Conservation (phyloP, 2,113 vertebrate genomes). For the Sylvilagus bachmani region DNA sequence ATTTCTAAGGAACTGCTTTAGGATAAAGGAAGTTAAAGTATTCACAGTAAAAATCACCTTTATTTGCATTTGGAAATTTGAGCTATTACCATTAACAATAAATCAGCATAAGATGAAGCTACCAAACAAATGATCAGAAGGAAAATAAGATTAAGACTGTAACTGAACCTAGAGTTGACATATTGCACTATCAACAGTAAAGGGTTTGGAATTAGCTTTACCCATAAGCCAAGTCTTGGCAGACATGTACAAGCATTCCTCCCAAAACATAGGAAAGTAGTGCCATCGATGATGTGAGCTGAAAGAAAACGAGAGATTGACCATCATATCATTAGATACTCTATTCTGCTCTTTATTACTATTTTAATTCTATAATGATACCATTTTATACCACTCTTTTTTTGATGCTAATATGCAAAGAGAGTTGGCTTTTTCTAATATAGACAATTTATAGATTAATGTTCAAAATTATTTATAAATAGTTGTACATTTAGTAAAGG, state of each 20-base stretch:
- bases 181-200: background rate
- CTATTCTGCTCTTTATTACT: background rate
- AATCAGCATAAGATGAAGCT: conserved; percentile 13
- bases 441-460: conserved; percentile 16
- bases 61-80: conserved; percentile 57
- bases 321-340: background rate
- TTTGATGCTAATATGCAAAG: conserved; percentile 20
- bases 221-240: conserved; percentile 86
- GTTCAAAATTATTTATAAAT: conserved; percentile 46
- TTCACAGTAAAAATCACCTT: conserved; percentile 33
- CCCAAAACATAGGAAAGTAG: conserved; percentile 54
- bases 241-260: conserved; percentile 87
- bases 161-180: conserved; percentile 32
- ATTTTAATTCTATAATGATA: conserved; percentile 45
- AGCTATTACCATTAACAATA: conserved; percentile 24
- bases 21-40: conserved; percentile 53
- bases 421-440: conserved; percentile 6
- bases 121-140: conserved; percentile 45
- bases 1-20: conserved; percentile 44
- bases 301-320: conserved; percentile 51
- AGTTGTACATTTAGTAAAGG: background rate
- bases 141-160: conserved; percentile 46
- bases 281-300: conserved; percentile 64
- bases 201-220: conserved; percentile 72
- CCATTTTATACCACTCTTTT: conserved; percentile 41